phyloP scores from a whole-genome alignment of 2,113 vertebrate genomes.

The Sarotherodon lohbergeri region DNA sequence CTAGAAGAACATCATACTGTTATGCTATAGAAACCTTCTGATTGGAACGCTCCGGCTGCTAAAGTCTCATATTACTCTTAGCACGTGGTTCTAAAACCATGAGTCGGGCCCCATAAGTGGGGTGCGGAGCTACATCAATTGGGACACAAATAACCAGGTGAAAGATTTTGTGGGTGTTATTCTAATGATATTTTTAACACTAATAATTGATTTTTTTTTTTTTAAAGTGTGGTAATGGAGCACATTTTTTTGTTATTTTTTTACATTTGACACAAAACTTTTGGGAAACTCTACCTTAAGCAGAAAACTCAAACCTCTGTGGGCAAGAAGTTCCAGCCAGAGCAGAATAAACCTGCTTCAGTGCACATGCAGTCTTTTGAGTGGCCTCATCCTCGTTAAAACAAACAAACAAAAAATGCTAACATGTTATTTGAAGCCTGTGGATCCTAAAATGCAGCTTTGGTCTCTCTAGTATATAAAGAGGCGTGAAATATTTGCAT shows the following conservation, averaged over 20 bases:
- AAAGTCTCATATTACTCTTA: not conserved
- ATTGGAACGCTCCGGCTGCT: not conserved
- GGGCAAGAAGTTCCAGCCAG: not conserved
- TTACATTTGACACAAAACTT: not conserved
- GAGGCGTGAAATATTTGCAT: too few relatives aligned
- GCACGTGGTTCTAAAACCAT: not conserved
- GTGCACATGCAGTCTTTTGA: too few relatives aligned
- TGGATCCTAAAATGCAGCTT: too few relatives aligned
- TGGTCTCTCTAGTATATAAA: too few relatives aligned
- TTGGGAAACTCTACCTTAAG: not conserved
- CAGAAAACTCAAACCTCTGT: not conserved
- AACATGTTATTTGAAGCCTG: too few relatives aligned
- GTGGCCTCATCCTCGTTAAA: too few relatives aligned
- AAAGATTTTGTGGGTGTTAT: not conserved
- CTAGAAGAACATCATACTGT: not conserved
- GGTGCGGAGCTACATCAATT: not conserved
- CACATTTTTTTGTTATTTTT: not conserved
- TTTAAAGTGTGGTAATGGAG: not conserved
- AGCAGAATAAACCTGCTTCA: not conserved
- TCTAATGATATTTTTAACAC: not conserved
- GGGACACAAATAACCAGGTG: not conserved
- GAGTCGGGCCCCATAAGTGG: not conserved
- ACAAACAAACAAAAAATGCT: too few relatives aligned
- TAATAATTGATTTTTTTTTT: not conserved
- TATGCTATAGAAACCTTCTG: not conserved